Evolutionary conservation across 2,797 vertebrate species (phyloP).

Genomic region (Hyperoplus immaculatus): DNA sequence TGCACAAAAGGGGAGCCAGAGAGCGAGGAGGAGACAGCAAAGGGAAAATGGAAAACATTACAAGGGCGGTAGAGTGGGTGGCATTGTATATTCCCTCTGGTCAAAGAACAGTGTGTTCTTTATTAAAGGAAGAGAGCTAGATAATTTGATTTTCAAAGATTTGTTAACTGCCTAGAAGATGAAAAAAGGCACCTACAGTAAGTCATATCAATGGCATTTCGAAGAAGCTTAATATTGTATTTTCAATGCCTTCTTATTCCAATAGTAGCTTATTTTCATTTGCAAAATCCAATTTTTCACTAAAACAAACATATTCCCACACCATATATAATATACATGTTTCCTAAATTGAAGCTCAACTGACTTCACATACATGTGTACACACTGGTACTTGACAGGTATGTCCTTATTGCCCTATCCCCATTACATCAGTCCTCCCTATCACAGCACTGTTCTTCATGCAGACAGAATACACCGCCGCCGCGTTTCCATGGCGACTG

Average conservation of each 20-base stretch:
- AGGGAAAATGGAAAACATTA: conserved; percentile 36
- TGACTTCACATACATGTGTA: background rate
- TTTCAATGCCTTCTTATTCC: background rate
- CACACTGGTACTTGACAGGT: conserved; percentile 35
- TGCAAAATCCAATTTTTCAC: too few species aligned
- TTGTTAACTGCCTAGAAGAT: conserved; percentile 43
- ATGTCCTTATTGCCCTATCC: conserved; percentile 54
- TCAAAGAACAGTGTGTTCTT: conserved; percentile 37
- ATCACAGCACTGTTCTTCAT: conserved; percentile 65
- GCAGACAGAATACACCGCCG: conserved; percentile 75
- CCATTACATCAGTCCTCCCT: conserved; percentile 59
- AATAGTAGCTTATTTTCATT: background rate
- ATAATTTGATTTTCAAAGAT: conserved; percentile 50
- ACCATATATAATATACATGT: background rate
- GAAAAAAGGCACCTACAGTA: background rate
- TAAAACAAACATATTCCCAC: background rate
- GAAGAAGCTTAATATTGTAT: conserved; percentile 27
- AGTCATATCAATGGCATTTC: conserved; percentile 19
- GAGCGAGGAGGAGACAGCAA: conserved; percentile 7
- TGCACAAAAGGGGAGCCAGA: conserved; percentile 52
- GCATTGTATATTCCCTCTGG: conserved; percentile 31
- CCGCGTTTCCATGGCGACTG: conserved; percentile 84
- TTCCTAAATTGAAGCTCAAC: background rate
- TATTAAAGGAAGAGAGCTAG: conserved; percentile 16
- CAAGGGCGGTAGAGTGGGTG: background rate